Evolutionary conservation across 2,113 vertebrate genomes (phyloP).

Genomic region (Addax nasomaculatus): DNA sequence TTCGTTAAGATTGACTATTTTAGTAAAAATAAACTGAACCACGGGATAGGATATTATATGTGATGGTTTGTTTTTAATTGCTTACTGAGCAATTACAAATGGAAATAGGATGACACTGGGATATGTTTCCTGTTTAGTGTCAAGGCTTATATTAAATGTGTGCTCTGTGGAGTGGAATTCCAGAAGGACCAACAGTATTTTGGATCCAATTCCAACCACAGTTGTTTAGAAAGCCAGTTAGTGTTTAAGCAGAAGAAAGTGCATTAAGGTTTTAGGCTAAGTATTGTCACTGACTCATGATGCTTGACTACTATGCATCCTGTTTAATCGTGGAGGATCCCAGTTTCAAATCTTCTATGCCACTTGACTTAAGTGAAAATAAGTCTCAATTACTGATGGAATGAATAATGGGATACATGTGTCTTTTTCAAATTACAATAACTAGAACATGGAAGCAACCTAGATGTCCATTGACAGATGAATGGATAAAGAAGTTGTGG

Average conservation of each 20-base stretch:
- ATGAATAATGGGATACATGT: background rate
- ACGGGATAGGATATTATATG: background rate
- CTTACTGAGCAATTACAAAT: background rate
- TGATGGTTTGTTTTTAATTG: background rate
- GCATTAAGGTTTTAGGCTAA: background rate
- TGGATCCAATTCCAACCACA: background rate
- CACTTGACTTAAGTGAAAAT: background rate
- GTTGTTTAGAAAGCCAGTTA: background rate
- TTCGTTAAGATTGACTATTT: background rate
- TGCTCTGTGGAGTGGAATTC: background rate
- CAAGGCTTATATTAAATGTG: background rate
- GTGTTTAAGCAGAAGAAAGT: background rate
- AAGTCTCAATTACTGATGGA: background rate
- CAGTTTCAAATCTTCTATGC: background rate
- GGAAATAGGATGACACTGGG: background rate
- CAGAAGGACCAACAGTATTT: background rate
- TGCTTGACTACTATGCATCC: rapidly evolving
- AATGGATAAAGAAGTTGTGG: background rate
- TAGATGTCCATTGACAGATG: background rate
- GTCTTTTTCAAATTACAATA: background rate
- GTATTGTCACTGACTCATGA: background rate
- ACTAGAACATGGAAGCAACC: background rate
- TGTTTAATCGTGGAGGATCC: background rate
- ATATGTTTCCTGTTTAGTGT: background rate
- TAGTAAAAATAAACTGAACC: constrained; percentile 2